Base-by-base conservation (phyloP, 2,888 invertebrate genomes). In the Ceramica pisi region DNA sequence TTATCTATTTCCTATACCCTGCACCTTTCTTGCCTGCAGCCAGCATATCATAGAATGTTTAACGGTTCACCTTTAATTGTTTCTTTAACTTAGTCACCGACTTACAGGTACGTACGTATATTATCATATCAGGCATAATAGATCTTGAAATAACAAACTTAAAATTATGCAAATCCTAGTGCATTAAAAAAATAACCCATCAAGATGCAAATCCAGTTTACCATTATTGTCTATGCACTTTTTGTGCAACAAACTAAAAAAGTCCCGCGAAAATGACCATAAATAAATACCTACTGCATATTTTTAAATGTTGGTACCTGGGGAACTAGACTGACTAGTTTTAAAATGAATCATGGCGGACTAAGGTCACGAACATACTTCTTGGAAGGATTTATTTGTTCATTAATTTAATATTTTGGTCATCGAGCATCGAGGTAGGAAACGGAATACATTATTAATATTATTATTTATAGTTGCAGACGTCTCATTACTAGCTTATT, bases 301-400 rank as follows among this genome's bases (percentile, higher is more conserved):
- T 63, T 71, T 71, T 72, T 75, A n/a, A 38, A 48, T 38, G 53
- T 78, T 74, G 71, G 73, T 85, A 85, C 85, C 85, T 85, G 86
- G 48, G 61, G 41, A 76, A 80, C 82, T 82, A 86, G 85, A 74
- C 31, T 75, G 80, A 86, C 86, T 86, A 82, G 84, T 84, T 84
- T 84, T 61, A 60, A 69, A 79, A 79, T 84, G 82, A 87, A 69
- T 84, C 86, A 85, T 75, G 66, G 61, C 61, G 50, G 69, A 67
- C 82, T 87, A 87, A 83, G 90, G 88, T 86, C 89, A 88, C 64
- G 70, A 50, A 26, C 82, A 75, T 81, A 79, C 81, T 91, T 91
- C 91, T 84, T 56, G 75, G 91, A 91, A 91, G 90, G 89, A 89
- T 86, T 89, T 86, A 85, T 79, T 83, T 78, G 84, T 78, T 80